Base-by-base conservation (phyloP, 2,113 vertebrate species). In the human (Homo sapiens) region DNA sequence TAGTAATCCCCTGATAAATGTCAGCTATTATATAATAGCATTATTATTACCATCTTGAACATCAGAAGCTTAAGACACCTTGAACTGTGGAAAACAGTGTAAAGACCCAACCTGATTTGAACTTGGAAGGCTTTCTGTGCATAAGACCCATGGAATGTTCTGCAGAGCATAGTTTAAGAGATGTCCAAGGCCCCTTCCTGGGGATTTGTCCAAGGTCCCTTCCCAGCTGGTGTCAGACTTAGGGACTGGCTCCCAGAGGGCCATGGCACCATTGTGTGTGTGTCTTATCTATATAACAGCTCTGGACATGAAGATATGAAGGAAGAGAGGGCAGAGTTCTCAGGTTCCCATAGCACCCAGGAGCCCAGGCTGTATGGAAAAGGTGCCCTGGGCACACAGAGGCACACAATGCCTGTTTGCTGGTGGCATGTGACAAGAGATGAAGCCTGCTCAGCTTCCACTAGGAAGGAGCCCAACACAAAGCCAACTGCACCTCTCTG, bases 1-100 rank as follows among this genome's bases (percentile, higher is more conserved):
- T 3, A 12, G 2, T 83, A 83, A 95, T 90, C 64, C 84, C 72
- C 87, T 45, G 89, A 82, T 86, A 94, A 93, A 93, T 52, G 81
- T 38, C 61, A 90, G 76, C 86, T 75, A n/a, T 45, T 55, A 45
- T 45, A 89, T 76, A 80, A 80, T 25, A 35, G 76, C 38, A 27
- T 35, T 45, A 73, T 48, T 43, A 59, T 38, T 72, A 40, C 48
- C 79, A 78, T 78, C 52, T 40, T 43, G 59, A 82, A n/a, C 23
- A 52, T 16, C 73, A 48, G 78, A 91, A 66, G 75, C 85, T 66
- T 8, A 78, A 95, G 88, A 89, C 52, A 35, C 66, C 64, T 55
- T 50, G 66, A 78, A 43, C 32, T 10, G 32, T 35, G 38, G 64
- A 79, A 57, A 82, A n/a, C 22, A 55, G 64, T 17, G 8, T 17